phyloP scores from a whole-genome alignment of 1,140 invertebrate genomes.

The Formica exsecta region DNA sequence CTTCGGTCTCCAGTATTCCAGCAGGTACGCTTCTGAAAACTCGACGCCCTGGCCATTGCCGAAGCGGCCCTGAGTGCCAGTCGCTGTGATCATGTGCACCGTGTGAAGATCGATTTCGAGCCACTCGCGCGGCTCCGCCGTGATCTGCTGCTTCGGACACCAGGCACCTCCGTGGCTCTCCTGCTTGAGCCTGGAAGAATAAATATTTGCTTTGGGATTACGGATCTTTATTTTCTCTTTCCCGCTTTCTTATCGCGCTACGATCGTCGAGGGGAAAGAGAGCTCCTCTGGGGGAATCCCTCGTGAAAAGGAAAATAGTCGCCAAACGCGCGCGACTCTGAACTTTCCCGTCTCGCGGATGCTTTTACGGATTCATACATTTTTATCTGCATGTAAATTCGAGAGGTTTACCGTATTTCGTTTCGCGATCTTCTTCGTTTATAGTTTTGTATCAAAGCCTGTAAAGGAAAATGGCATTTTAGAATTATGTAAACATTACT shows the following conservation, averaged over 20 bases:
- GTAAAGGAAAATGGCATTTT: constrained; percentile 12
- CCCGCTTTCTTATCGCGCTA: constrained; percentile 47
- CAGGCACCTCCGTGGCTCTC: constrained; percentile 94
- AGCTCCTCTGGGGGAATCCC: constrained; percentile 7
- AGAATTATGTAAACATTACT: constrained; percentile 40
- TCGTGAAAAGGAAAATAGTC: constrained; percentile 49
- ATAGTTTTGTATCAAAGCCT: not conserved
- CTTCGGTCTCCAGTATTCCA: constrained; percentile 93
- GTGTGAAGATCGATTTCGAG: constrained; percentile 92
- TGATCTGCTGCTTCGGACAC: constrained; percentile 93
- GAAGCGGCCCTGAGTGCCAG: constrained; percentile 94
- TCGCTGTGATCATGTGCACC: constrained; percentile 92
- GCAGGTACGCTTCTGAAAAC: constrained; percentile 91
- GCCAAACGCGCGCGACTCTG: not conserved
- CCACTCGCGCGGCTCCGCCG: constrained; percentile 91
- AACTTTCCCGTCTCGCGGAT: constrained; percentile 27
- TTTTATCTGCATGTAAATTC: constrained; percentile 54
- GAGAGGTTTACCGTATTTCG: constrained; percentile 40
- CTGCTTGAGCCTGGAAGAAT: constrained; percentile 89
- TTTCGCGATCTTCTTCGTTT: constrained; percentile 31
- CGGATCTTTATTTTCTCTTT: constrained; percentile 52
- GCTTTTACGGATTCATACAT: constrained; percentile 50
- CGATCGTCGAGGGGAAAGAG: constrained; percentile 29
- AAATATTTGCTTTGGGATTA: constrained; percentile 73
- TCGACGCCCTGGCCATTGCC: constrained; percentile 94